Conservation (phyloP, 2,797 vertebrate species). For the Sitta carolinensis region DNA sequence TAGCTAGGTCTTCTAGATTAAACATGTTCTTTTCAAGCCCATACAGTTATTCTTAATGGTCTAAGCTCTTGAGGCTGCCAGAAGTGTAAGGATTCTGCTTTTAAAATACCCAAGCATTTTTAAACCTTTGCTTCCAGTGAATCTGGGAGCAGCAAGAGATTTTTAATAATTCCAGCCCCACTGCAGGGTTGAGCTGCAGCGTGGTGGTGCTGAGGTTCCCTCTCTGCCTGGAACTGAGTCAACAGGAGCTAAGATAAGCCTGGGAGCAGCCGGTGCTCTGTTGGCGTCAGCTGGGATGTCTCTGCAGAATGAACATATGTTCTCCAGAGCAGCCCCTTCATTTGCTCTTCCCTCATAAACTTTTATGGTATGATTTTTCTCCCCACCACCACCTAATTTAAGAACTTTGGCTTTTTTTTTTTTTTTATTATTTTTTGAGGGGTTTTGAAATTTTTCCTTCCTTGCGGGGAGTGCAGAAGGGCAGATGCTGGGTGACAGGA, state of each 20-base stretch:
- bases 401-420: neutral
- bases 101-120: neutral
- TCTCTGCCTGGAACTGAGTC: slow-evolving; percentile 4
- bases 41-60: neutral
- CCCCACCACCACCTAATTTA: neutral
- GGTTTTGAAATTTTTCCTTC: neutral
- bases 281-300: slow-evolving; percentile 28
- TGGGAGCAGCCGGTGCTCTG: slow-evolving; percentile 10
- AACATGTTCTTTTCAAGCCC: neutral
- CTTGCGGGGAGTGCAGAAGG: slow-evolving; percentile 7
- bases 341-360: slow-evolving; percentile 24
- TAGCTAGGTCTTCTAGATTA: neutral
- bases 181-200: neutral
- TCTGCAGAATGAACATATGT: slow-evolving; percentile 27
- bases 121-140: neutral
- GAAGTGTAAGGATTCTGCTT: neutral
- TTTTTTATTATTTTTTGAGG: neutral
- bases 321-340: slow-evolving; percentile 33
- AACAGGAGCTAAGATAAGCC: slow-evolving; percentile 8
- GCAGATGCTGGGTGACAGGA: neutral
- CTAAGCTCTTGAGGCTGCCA: neutral
- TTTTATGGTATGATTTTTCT: neutral
- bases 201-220: neutral
- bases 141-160: neutral
- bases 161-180: neutral